phyloP scores from a whole-genome alignment of 2,797 vertebrate species.

The Mus caroli region DNA sequence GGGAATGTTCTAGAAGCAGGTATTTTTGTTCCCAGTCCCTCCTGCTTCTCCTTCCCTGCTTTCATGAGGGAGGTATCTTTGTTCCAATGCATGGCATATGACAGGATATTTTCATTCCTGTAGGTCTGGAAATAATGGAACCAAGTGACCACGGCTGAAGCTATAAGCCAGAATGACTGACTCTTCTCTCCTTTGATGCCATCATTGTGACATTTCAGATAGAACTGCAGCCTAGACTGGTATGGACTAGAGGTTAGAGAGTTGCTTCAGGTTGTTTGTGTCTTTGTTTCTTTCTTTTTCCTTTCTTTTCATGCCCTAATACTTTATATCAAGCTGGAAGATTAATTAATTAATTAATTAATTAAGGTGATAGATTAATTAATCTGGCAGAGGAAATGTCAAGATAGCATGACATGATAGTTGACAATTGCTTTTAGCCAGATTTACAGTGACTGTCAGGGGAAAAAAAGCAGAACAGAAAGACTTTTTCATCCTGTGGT shows the following conservation, averaged over 20 bases:
- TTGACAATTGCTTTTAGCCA: not conserved
- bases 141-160: not conserved
- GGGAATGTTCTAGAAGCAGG: not conserved
- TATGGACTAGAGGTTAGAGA: not conserved
- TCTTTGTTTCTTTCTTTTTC: not conserved
- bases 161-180: not conserved
- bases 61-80: not conserved
- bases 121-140: not conserved
- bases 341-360: no score
- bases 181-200: not conserved
- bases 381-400: not conserved
- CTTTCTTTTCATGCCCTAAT: not conserved
- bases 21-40: not conserved
- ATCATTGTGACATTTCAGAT: not conserved
- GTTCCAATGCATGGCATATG: no score
- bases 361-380: not conserved
- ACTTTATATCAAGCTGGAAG: not conserved
- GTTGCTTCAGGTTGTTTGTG: not conserved
- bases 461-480: not conserved
- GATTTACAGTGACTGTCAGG: not conserved
- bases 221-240: not conserved
- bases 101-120: not conserved
- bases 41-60: not conserved
- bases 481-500: not conserved
- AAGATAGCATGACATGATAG: not conserved